phyloP scores from a whole-genome alignment of 2,113 vertebrate species.

The Apaloderma vittatum region DNA sequence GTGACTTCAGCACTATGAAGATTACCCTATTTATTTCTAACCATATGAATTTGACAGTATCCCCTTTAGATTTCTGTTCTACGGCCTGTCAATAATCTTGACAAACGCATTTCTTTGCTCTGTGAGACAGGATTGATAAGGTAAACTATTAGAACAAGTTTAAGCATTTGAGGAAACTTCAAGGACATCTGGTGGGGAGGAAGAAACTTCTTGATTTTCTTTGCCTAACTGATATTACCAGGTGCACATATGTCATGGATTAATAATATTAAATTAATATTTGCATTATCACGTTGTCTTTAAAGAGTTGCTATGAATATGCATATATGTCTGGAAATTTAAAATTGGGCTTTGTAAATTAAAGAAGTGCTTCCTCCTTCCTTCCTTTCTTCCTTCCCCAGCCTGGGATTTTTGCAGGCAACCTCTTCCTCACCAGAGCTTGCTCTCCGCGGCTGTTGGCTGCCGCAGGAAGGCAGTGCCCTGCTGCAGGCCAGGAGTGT shows the following conservation, averaged over 20 bases:
- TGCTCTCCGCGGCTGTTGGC: neutral
- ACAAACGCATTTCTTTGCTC: slow-evolving; percentile 41
- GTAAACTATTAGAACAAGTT: neutral
- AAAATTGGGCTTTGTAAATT: neutral
- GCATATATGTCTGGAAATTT: neutral
- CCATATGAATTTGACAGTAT: neutral
- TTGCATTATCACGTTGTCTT: neutral
- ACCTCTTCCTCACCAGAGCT: neutral
- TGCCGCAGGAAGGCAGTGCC: fast-evolving
- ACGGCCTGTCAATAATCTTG: neutral
- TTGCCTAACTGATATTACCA: neutral
- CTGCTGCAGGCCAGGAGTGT: too few relatives aligned
- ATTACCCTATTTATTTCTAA: slow-evolving; percentile 31
- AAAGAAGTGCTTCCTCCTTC: neutral
- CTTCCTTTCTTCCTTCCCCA: neutral
- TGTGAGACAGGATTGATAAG: slow-evolving; percentile 32
- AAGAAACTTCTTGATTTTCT: neutral
- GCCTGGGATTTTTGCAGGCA: neutral
- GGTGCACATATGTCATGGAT: neutral
- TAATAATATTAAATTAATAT: neutral
- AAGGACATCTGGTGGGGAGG: neutral
- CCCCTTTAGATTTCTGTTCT: slow-evolving; percentile 11
- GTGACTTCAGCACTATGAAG: neutral
- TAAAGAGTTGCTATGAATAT: neutral
- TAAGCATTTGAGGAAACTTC: neutral